Evolutionary conservation across 37 sponge, comb jelly and placozoan genomes (phyloP).

Genomic region (Hexactinellida sp.): DNA sequence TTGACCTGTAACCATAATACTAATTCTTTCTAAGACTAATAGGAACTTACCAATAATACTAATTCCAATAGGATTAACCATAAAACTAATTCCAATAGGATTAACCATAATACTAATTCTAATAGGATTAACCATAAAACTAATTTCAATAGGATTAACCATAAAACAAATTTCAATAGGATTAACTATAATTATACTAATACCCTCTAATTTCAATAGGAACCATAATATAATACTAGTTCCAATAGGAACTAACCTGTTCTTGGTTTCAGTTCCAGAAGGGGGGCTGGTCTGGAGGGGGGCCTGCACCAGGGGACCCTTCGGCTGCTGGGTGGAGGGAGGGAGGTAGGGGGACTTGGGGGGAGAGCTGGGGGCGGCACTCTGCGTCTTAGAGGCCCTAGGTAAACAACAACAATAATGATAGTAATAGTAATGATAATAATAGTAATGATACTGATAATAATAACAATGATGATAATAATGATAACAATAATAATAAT

Average conservation of each 20-base stretch:
- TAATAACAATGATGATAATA: background rate
- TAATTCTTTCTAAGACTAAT: background rate
- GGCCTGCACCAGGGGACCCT: background rate
- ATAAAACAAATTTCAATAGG: too few relatives aligned
- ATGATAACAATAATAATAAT: background rate
- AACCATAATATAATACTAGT: too few relatives aligned
- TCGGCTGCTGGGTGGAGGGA: background rate
- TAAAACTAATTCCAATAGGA: too few relatives aligned
- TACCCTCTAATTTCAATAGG: too few relatives aligned
- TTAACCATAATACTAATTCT: too few relatives aligned
- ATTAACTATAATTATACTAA: too few relatives aligned
- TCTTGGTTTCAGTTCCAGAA: background rate
- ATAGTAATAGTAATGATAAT: background rate
- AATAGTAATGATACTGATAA: background rate
- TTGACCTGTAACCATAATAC: background rate
- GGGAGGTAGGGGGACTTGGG: background rate
- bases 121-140: too few relatives aligned
- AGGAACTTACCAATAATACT: too few relatives aligned
- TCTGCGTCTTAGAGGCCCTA: background rate
- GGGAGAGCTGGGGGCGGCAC: background rate
- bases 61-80: too few relatives aligned
- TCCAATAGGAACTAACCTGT: too few relatives aligned
- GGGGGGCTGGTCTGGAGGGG: background rate
- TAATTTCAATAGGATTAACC: too few relatives aligned
- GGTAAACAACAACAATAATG: background rate